Base-by-base conservation (phyloP, 2,888 invertebrate species). In the Synanthedon formicaeformis region DNA sequence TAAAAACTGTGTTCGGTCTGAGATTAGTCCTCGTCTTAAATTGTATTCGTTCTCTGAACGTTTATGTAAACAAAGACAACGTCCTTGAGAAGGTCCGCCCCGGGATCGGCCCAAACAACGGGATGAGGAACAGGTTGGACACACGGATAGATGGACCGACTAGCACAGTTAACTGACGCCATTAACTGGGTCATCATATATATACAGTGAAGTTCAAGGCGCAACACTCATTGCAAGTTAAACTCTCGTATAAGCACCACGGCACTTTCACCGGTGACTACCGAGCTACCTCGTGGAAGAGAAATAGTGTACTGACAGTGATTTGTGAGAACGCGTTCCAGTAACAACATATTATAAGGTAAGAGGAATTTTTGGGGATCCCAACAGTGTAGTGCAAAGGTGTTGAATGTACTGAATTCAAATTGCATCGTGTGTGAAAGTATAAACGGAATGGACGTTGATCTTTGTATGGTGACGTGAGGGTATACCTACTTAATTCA, bases 171-270 rank as follows among this genome's bases (percentile, higher is more conserved):
- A 86, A 68, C 74, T 68, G 71, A 66, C 66, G 69, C 75, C 90
- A 90, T 90, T 80, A 93, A 91, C 92, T 93, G 91, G 93, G 93
- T 93, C 93, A 92, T 83, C 83, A 85, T 93, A 93, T 93, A 93
- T 93, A 93, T 92, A 93, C 90, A 90, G 88, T 88, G 91, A 93
- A 93, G 93, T 93, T 93, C 92, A 93, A 92, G 93, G 92, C 91
- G 89, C 90, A 86, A 88, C 89, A 85, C 88, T 89, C 90, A 91
- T 88, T 84, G 84, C 84, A 78, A 83, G 84, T 82, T 69, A 72
- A 75, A 82, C 83, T 78, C 78, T 75, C 84, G 77, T 71, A 73
- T 75, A 65, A 73, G 73, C 71, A 71, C 71, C 81, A 87, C 85
- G 83, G 34, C 80, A 84, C 86, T 86, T 86, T 86, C 87, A 72